Base-by-base conservation (phyloP, 1,140 invertebrate species). In the Ridgeia piscesae region DNA sequence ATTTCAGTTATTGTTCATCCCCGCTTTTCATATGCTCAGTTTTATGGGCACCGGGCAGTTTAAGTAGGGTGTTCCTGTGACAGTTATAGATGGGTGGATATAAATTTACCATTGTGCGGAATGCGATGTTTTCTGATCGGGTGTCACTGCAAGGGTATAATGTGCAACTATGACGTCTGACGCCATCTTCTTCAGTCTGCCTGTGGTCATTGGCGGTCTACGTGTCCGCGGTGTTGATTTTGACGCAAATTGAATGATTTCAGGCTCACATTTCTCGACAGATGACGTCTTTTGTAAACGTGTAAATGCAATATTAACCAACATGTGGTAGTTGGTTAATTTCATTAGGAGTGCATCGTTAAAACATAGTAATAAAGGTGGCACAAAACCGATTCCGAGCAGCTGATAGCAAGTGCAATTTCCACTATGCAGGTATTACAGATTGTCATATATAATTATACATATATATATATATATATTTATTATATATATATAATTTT, bases 111-210 rank as follows among this genome's bases (percentile, higher is more conserved):
- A 77, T 77, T 77, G 58, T 77, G 27, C 0, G 58, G 58, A 77
- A 77, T 77, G 58, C 58, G 58, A 77, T 77, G 58, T 77, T 77
- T 77, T 77, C 58, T 77, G 58, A 77, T 77, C 58, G 58, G 58
- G 27, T 77, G 58, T 77, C 58, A 77, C 11, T 4, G 58, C 11
- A 77, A 77, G 58, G 58, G 58, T 77, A 77, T 77, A 77, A 77
- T 77, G 58, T 77, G 58, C 58, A 77, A 77, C 58, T 77, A 77
- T 77, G 58, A 77, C 58, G 58, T 77, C 58, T 77, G 58, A 9
- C 27, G 58, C 17, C 58, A 77, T 21, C 58, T 0, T 77, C 2
- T 77, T 77, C 17, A 27, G 11, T 77, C 58, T 31, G 58, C 27
- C 58, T 77, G 58, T 77, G 58, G 58, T 77, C 58, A 77, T 4